phyloP scores from a whole-genome alignment of 2,797 vertebrate genomes.

The Etheostoma perlongum region DNA sequence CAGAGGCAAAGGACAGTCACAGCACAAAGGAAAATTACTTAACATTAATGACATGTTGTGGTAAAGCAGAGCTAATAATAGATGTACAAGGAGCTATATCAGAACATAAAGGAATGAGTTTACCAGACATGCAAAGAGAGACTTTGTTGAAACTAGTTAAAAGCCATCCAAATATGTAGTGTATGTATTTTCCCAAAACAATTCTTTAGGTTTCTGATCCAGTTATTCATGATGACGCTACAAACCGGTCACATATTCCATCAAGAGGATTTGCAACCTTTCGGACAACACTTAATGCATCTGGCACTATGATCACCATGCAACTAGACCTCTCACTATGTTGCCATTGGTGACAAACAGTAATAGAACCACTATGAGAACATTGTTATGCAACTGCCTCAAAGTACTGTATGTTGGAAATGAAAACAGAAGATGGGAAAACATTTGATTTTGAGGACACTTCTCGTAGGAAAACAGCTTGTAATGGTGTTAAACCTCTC shows the following conservation, averaged over 20 bases:
- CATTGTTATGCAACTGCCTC: neutral
- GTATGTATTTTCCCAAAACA: too few relatives aligned
- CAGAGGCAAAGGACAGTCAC: slow-evolving; percentile 17
- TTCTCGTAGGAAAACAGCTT: neutral
- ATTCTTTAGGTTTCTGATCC: neutral
- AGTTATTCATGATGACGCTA: neutral
- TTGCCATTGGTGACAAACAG: neutral
- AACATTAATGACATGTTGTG: slow-evolving; percentile 48
- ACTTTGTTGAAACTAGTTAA: neutral
- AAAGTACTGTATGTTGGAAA: neutral
- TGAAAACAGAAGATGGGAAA: neutral
- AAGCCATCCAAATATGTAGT: neutral
- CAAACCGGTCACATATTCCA: slow-evolving; percentile 5
- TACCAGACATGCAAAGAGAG: neutral
- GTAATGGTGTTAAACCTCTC: slow-evolving; percentile 19
- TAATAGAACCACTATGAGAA: neutral
- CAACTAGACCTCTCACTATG: slow-evolving; percentile 21
- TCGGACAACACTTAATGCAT: slow-evolving; percentile 5
- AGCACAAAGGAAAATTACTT: slow-evolving; percentile 54
- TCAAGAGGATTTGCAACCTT: slow-evolving; percentile 19
- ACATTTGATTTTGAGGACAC: neutral
- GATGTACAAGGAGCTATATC: slow-evolving; percentile 23
- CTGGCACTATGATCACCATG: slow-evolving; percentile 28
- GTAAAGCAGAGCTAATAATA: slow-evolving; percentile 32
- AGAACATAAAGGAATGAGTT: neutral